These are phyloP conservation scores for Staurois parvus DNA, from an alignment of 2,797 vertebrate species.

Conservation along the genomic window DNA sequence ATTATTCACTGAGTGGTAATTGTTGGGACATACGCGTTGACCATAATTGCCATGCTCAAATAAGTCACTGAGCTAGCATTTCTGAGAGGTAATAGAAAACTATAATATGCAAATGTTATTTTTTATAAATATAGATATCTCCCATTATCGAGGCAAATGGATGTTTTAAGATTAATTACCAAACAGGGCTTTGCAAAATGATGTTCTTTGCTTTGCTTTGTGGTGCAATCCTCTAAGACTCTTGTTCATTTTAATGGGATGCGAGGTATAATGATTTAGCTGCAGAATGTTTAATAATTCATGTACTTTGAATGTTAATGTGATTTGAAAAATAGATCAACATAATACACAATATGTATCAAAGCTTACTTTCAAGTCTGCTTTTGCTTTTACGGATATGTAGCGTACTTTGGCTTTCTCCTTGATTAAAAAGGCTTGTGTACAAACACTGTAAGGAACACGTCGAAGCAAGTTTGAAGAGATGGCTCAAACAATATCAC, in stretches of 20 bases:
- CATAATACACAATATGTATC: conserved; percentile 48
- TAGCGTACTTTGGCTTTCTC: conserved; percentile 11
- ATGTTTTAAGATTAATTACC: conserved; percentile 57
- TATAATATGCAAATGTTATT: conserved; percentile 54
- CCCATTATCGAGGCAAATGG: conserved; percentile 37
- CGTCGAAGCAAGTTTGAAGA: conserved; percentile 32
- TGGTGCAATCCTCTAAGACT: conserved; percentile 49
- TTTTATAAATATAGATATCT: conserved; percentile 47
- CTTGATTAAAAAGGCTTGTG: conserved; percentile 18
- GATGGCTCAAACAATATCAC: conserved; percentile 25
- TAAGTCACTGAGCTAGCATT: conserved; percentile 35
- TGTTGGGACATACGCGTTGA: conserved; percentile 51
- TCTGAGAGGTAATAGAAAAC: conserved; percentile 48
- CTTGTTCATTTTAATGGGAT: conserved; percentile 55
- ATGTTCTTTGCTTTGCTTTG: conserved; percentile 35
- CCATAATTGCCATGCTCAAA: conserved; percentile 49
- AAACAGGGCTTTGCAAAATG: conserved; percentile 44
- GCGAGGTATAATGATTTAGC: conserved; percentile 60
- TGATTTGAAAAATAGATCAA: conserved; percentile 57
- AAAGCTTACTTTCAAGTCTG: conserved; percentile 44
- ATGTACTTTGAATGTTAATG: conserved; percentile 59
- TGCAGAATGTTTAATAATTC: conserved; percentile 56
- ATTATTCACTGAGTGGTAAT: conserved; percentile 50
- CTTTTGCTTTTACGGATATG: conserved; percentile 12
- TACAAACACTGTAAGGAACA: conserved; percentile 27